These are phyloP conservation scores for Meloe dianella DNA, from an alignment of 2,888 invertebrate genomes.

Conservation along the genomic window DNA sequence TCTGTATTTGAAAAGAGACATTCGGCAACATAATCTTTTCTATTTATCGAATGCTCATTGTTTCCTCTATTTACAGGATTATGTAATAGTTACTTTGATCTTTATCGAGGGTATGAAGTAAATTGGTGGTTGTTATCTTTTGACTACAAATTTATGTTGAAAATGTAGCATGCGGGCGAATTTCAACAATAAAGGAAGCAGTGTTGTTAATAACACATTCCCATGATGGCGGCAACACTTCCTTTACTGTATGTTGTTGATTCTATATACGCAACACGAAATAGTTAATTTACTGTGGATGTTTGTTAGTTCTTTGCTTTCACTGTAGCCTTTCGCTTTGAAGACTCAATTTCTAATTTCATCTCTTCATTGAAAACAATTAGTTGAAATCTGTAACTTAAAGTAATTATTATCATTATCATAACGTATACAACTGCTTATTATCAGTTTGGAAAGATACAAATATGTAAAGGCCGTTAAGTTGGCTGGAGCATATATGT, in stretches of 20 bases:
- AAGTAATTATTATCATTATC: no score
- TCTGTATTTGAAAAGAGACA: background rate
- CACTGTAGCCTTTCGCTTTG: background rate
- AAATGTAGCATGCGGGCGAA: background rate
- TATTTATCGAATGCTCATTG: slow-evolving; percentile 2
- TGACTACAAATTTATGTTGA: background rate
- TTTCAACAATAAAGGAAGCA: background rate
- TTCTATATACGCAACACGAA: background rate
- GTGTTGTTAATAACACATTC: background rate
- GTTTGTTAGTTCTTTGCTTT: background rate
- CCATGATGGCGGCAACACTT: background rate
- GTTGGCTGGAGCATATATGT: no score
- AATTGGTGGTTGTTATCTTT: background rate
- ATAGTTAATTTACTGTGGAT: background rate
- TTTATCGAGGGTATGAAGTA: background rate
- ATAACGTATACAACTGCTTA: background rate
- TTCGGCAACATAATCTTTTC: background rate
- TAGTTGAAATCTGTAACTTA: no score
- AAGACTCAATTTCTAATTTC: background rate
- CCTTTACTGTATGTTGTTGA: background rate
- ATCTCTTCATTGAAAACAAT: no score
- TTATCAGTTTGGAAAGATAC: background rate
- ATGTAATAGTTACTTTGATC: background rate
- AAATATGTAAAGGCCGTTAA: no score
- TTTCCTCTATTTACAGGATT: background rate